These are phyloP conservation scores for Parasteatoda tepidariorum DNA, from an alignment of 1,140 invertebrate species.

Conservation along the genomic window DNA sequence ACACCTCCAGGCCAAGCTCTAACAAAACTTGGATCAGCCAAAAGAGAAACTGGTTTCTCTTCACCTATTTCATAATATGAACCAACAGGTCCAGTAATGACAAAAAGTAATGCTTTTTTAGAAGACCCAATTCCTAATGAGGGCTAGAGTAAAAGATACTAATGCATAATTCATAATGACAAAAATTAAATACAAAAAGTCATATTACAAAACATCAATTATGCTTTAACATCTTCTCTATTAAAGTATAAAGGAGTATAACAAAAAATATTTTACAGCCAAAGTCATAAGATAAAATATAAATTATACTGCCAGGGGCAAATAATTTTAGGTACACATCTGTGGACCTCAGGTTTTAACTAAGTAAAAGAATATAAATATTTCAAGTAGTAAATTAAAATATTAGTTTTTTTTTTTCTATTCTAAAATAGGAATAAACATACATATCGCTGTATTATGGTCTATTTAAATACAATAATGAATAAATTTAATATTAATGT, in stretches of 20 bases:
- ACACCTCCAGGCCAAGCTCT: slow-evolving; percentile 96
- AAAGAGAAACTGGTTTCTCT: slow-evolving; percentile 79
- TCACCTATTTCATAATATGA: slow-evolving; percentile 82
- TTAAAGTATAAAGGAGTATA: too few relatives aligned
- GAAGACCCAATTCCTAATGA: slow-evolving; percentile 89
- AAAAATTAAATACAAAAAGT: neutral
- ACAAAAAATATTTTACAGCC: too few relatives aligned
- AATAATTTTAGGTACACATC: neutral
- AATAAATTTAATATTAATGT: too few relatives aligned
- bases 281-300: neutral
- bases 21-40: slow-evolving; percentile 84
- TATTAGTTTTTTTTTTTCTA: too few relatives aligned
- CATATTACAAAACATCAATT: neutral
- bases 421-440: too few relatives aligned
- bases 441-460: too few relatives aligned
- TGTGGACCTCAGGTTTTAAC: too few relatives aligned
- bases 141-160: slow-evolving; percentile 74
- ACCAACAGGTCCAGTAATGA: slow-evolving; percentile 92
- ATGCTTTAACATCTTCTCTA: neutral
- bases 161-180: neutral
- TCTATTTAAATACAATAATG: too few relatives aligned
- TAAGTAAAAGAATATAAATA: too few relatives aligned
- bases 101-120: slow-evolving; percentile 87
- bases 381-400: too few relatives aligned
- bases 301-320: too few relatives aligned